phyloP scores from a whole-genome alignment of 1,140 invertebrate genomes.

The Drosophila saltans region DNA sequence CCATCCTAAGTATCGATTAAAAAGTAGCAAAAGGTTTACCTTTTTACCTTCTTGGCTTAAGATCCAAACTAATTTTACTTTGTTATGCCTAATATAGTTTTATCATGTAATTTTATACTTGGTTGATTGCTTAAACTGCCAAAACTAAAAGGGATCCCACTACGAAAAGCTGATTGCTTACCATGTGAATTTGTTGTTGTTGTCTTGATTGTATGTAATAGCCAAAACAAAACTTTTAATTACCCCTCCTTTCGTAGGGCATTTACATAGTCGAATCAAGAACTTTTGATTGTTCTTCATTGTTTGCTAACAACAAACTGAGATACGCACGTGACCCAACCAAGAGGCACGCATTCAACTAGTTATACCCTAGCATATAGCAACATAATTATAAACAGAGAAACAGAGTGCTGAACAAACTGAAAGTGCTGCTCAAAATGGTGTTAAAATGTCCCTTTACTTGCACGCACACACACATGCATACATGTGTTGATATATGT shows the following conservation, averaged over 20 bases:
- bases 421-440: slow-evolving; percentile 10
- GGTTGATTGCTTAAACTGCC: too few relatives aligned
- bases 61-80: too few relatives aligned
- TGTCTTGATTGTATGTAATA: neutral
- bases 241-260: neutral
- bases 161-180: too few relatives aligned
- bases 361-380: neutral
- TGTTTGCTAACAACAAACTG: neutral
- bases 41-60: too few relatives aligned
- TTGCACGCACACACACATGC: slow-evolving; percentile 6
- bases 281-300: neutral
- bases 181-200: too few relatives aligned
- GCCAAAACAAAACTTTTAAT: neutral
- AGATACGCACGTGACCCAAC: neutral
- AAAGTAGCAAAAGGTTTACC: too few relatives aligned
- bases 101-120: too few relatives aligned
- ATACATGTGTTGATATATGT: slow-evolving; percentile 1
- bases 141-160: too few relatives aligned
- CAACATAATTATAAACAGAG: slow-evolving; percentile 15
- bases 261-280: neutral
- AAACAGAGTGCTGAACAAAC: slow-evolving; percentile 12
- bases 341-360: slow-evolving; percentile 6
- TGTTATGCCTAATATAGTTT: too few relatives aligned
- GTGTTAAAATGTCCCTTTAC: slow-evolving; percentile 3
- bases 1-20: too few relatives aligned